Base-by-base conservation (phyloP, 1,140 invertebrate species). In the Dufourea novaeangliae region DNA sequence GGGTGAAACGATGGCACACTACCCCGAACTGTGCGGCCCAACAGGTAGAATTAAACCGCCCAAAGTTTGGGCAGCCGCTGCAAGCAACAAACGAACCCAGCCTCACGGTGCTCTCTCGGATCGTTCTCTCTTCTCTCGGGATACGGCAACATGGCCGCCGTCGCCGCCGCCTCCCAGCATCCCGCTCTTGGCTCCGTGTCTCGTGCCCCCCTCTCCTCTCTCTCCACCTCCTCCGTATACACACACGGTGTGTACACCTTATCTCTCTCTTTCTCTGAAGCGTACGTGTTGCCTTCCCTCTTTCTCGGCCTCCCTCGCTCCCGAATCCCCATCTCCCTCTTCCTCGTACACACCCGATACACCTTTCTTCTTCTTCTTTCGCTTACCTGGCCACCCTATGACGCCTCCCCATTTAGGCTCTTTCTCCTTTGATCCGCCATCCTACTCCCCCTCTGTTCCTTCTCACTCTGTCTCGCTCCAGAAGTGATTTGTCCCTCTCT, bases 101-200 rank as follows among this genome's bases (percentile, higher is more conserved):
- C 86, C 87, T 90, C 89, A 78, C 82, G 86, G 88, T 88, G 88
- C 90, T 90, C 89, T 88, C 90, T 88, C 89, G 86, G 84, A 90
- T 86, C 84, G 89, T 90, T 91, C 90, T 92, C 89, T 90, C 90
- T 90, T 91, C 91, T 90, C 90, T 90, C 83, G 87, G 81, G 87
- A 91, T 89, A 90, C 79, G 87, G 90, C 90, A 92, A 92, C 91
- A 92, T 92, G 92, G 92, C 91, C 88, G 85, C 85, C 86, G 80
- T 80, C 83, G 61, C 80, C 82, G 74, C 79, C 79, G 83, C 90
- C 90, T 90, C 89, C 89, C 91, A 91, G 90, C 91, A 91, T 91
- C 90, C 90, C 85, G 82, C 79, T 85, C 79, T 78, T 41, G 37
- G 82, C 83, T 82, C 76, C 83, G 74, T 82, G 82, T 77, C 69